Evolutionary conservation across 1,140 invertebrate species (phyloP), one percentile per base, ranked within the genome.

Genomic region (Papilio aristodemus): DNA sequence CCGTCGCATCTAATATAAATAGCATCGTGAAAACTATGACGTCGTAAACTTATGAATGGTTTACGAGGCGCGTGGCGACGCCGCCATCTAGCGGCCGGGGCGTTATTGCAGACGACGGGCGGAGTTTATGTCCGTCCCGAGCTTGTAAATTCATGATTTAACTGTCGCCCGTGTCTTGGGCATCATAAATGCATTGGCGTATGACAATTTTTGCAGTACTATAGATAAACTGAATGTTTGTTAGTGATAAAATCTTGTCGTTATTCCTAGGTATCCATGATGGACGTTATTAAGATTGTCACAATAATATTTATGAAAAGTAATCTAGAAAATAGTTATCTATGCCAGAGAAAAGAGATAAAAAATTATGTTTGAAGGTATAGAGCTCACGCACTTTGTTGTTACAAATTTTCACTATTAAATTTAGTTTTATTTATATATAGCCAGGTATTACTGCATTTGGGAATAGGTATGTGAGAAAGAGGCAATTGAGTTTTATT

Each of bases 41-140:
- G 43, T 66, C 63, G 63, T 66, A 66, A 66, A 66, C 14, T 46
- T 50, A 66, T 66, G 63, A 66, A 66, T 66, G 63, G 63, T 66
- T 66, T 66, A 66, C 41, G 41, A 32, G 59, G 32, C 27, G 59
- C 36, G 36, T 62, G 59, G 36, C 59, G 59, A 62, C 36, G 59
- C n/a, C 63, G 62, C 62, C 22, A 66, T 17, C 63, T 66, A 32
- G 60, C 14, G 32, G 59, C 14, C n/a, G 43, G 43, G n/a, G 17
- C 14, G 27, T 62, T 62, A 62, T 62, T 37, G 58, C 7, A 59
- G 59, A 38, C 32, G 59, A 19, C 59, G 25, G 58, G 13, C 62
- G 43, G 41, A 32, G 22, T 66, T 66, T 66, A 66, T 66, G 63
- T 66, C 9, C 43, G 63, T 17, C 59, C 63, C 32, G 41, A 25